These are phyloP conservation scores for Sesia bembeciformis DNA, from an alignment of 2,888 invertebrate genomes.

Conservation along the genomic window DNA sequence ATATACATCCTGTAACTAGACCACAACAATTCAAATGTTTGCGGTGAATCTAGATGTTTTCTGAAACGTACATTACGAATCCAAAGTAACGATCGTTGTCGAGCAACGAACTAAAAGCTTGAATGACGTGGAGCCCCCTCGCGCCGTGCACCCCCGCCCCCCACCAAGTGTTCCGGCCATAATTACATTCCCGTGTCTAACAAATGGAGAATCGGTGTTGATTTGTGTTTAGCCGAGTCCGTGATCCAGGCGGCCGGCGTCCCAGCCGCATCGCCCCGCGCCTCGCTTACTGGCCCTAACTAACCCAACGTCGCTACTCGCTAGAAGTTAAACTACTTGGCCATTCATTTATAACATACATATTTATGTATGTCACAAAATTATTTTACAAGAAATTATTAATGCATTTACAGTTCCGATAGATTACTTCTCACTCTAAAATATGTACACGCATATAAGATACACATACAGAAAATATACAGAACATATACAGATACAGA, in stretches of 20 bases:
- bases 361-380: too few relatives aligned
- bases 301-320: not conserved
- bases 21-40: slow-evolving; percentile 4
- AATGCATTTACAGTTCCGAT: too few relatives aligned
- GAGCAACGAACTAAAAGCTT: slow-evolving; percentile 64
- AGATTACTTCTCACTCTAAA: too few relatives aligned
- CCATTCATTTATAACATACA: too few relatives aligned
- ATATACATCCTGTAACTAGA: too few relatives aligned
- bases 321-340: not conserved
- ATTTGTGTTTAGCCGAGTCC: slow-evolving; percentile 71
- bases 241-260: slow-evolving; percentile 40
- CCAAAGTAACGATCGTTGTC: slow-evolving; percentile 64
- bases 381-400: too few relatives aligned
- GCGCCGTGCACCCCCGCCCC: slow-evolving; percentile 24
- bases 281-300: slow-evolving; percentile 1
- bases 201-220: slow-evolving; percentile 77
- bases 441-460: too few relatives aligned
- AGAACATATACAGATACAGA: too few relatives aligned
- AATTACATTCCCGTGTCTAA: slow-evolving; percentile 77
- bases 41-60: slow-evolving; percentile 26
- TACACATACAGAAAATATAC: too few relatives aligned
- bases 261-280: slow-evolving; percentile 10
- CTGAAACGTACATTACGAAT: slow-evolving; percentile 30
- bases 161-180: slow-evolving; percentile 68
- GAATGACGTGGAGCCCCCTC: slow-evolving; percentile 52